A percentile compares a stretch with the other conserved stretches of the same genome.
Evolutionary conservation across 2,888 invertebrate genomes (phyloP).

Genomic region (Cyclophora punctaria): DNA sequence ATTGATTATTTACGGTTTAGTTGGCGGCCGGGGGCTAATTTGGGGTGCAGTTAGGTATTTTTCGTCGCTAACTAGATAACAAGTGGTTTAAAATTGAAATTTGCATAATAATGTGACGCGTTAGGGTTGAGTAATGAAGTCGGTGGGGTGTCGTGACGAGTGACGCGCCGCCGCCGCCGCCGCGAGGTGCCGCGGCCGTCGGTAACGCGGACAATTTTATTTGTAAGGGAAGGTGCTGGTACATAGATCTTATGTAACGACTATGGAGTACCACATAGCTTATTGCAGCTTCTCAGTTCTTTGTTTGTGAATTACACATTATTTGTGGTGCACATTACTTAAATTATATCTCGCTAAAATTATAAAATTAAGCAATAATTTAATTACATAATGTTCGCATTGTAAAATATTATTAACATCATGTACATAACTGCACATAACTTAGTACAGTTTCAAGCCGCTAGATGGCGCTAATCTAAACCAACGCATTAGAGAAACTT

Average conservation of each 20-base stretch:
- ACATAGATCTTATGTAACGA: too few species aligned
- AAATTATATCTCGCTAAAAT: too few species aligned
- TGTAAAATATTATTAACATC: too few species aligned
- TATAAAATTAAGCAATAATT: too few species aligned
- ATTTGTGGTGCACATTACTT: too few species aligned
- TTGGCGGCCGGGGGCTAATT: constrained; percentile 64
- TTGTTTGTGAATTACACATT: too few species aligned
- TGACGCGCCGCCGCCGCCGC: constrained; percentile 5
- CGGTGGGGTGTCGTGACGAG: constrained; percentile 14
- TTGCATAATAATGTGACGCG: constrained; percentile 63
- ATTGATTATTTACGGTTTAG: constrained; percentile 67
- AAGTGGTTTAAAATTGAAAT: constrained; percentile 74
- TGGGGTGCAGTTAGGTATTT: constrained; percentile 67
- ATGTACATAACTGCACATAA: too few species aligned
- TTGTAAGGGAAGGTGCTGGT: too few species aligned
- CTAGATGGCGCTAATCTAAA: constrained; percentile 22
- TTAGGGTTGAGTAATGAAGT: constrained; percentile 29
- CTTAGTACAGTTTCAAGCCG: not conserved
- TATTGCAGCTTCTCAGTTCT: too few species aligned
- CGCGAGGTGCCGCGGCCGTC: constrained; percentile 7
- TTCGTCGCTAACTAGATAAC: constrained; percentile 73
- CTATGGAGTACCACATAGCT: too few species aligned
- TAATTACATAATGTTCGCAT: too few species aligned
- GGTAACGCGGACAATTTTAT: too few species aligned
- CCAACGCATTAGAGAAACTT: not conserved